Percentiles rank a stretch among this genome's conserved stretches.
phyloP scores from a whole-genome alignment of 30 jellyfish, hydroid and myxozoan species.

The Aurelia aurita region DNA sequence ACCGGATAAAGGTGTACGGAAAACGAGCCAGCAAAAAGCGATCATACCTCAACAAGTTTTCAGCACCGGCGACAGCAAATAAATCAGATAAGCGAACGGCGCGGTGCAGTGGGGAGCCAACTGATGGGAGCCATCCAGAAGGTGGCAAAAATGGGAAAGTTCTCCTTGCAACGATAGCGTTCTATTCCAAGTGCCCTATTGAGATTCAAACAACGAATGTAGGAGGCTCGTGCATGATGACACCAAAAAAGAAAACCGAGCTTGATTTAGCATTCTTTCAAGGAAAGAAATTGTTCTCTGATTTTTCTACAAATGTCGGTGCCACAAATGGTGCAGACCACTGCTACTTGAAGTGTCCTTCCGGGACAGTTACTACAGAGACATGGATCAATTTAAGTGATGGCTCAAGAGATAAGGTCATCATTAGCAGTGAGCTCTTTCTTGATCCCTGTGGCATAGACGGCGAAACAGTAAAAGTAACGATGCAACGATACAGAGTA shows the following conservation, averaged over 20 bases:
- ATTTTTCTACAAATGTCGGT: neutral
- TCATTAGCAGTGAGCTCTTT: conserved; percentile 28
- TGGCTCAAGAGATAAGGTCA: conserved; percentile 1
- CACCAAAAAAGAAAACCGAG: neutral
- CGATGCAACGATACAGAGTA: too few species aligned
- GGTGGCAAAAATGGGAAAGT: conserved; percentile 15
- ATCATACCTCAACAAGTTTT: neutral
- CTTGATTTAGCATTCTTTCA: conserved; percentile 5
- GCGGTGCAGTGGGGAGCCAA: conserved; percentile 8
- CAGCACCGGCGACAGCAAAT: neutral
- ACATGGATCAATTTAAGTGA: neutral
- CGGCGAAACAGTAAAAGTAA: conserved; percentile 1
- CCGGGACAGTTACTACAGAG: neutral
- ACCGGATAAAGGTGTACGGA: neutral
- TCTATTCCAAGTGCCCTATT: neutral
- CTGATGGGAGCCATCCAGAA: conserved; percentile 18
- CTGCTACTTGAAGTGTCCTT: conserved; percentile 2
- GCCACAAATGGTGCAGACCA: neutral
- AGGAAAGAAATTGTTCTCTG: conserved; percentile 7
- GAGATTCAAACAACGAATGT: neutral
- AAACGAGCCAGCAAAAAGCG: neutral
- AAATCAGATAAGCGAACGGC: neutral
- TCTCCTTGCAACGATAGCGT: conserved; percentile 1
- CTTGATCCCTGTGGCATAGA: conserved; percentile 29
- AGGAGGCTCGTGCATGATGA: conserved; percentile 1